Base-by-base conservation (phyloP, 2,888 invertebrate genomes). In the Microplitis manilae region DNA sequence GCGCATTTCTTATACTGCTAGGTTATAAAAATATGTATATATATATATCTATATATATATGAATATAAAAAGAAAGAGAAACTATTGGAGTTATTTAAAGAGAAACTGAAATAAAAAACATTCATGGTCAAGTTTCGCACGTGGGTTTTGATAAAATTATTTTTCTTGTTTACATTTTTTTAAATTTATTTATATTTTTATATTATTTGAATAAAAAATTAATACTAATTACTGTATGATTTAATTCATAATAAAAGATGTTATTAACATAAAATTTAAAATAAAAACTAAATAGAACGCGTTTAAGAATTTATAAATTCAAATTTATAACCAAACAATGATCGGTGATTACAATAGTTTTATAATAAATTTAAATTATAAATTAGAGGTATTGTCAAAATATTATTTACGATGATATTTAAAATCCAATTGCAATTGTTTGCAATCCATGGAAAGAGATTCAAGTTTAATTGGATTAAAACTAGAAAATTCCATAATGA, bases 401-500 rank as follows among this genome's bases (percentile, higher is more conserved):
- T 13, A 50, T 50, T 13, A 13, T 50, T 50, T 50, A 50, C 13
- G 30, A 81, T 82, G 82, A 75, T 72, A 50, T 9, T 73, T 6
- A 81, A 77, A 73, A 64, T 67, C 61, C 40, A 77, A 5, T 38
- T 68, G n/a, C 65, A 72, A 4, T 69, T 30, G n/a, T 75, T 60
- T 38, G 1, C 30, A 8, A 68, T 30, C 64, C 13, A 41, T 2
- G 15, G 20, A 1, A 39, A 61, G 17, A 64, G 39, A n/a, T 67
- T 65, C 4, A 40, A n/a, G 13, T 17, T 68, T 73, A 40, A 60
- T 70, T 59, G 59, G 13, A 30, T 41, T 9, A 38, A 38, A 60
- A 61, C 15, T 60, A 68, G 67, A 30, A 15, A 8, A 40, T 79
- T 79, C 61, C 79, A 82, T 68, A 41, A 73, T 6, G 65, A 65